These are phyloP conservation scores for Drosophila quinaria DNA, from an alignment of 2,888 invertebrate genomes.

Conservation along the genomic window DNA sequence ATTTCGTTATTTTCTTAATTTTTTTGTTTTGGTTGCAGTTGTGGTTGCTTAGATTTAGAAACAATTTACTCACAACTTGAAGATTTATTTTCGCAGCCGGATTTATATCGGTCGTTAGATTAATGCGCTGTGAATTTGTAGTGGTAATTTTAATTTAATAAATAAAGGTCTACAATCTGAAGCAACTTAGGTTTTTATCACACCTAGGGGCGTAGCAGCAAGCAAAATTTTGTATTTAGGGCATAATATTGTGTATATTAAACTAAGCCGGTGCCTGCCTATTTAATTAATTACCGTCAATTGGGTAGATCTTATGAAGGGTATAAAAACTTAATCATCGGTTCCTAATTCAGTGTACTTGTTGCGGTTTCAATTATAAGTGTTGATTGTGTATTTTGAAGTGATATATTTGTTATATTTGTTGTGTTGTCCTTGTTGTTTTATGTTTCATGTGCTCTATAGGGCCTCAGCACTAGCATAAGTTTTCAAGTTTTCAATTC, in stretches of 20 bases:
- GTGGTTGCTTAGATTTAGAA: slow-evolving; percentile 64
- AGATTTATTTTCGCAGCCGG: slow-evolving; percentile 74
- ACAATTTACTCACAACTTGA: slow-evolving; percentile 77
- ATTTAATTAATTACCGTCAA: slow-evolving; percentile 37
- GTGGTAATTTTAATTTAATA: slow-evolving; percentile 67
- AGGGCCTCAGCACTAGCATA: slow-evolving; percentile 72
- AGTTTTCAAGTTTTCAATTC: slow-evolving; percentile 47
- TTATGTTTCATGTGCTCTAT: slow-evolving; percentile 58
- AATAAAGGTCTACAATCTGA: slow-evolving; percentile 67
- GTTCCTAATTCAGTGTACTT: slow-evolving; percentile 32
- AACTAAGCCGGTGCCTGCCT: slow-evolving; percentile 42
- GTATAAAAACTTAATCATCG: slow-evolving; percentile 70
- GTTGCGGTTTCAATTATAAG: slow-evolving; percentile 3
- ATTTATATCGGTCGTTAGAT: slow-evolving; percentile 80
- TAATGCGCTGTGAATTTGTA: slow-evolving; percentile 79
- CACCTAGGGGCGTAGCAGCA: slow-evolving; percentile 36
- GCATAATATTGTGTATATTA: slow-evolving; percentile 23
- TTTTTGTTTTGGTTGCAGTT: slow-evolving; percentile 49
- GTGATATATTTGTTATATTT: slow-evolving; percentile 3
- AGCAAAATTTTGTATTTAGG: slow-evolving; percentile 18
- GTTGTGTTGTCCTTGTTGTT: slow-evolving; percentile 33
- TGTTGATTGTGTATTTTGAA: slow-evolving; percentile 11
- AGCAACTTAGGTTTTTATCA: slow-evolving; percentile 54
- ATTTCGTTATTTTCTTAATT: background rate
- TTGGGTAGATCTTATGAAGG: slow-evolving; percentile 64